Percentiles rank a stretch among this genome's conserved stretches.
phyloP scores from a whole-genome alignment of 1,140 invertebrate genomes.

The Drosophila repletoides region DNA sequence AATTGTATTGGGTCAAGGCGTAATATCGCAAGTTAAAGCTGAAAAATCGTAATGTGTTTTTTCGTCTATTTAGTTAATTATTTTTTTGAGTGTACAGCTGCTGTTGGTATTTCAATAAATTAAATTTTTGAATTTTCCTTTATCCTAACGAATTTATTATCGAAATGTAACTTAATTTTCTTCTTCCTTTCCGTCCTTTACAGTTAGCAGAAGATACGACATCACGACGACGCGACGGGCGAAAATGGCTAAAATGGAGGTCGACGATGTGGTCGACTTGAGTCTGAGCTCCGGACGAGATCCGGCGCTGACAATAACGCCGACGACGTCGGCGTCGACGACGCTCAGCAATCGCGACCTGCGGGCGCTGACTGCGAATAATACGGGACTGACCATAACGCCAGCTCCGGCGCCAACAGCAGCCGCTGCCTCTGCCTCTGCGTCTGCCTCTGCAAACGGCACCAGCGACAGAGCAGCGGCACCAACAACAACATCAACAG shows the following conservation, averaged over 20 bases:
- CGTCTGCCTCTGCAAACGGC: conserved; percentile 16
- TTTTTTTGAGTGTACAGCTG: too few species aligned
- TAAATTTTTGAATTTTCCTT: too few species aligned
- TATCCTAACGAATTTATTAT: too few species aligned
- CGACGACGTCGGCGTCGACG: conserved; percentile 41
- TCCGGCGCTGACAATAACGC: conserved; percentile 78
- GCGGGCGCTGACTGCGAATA: conserved; percentile 71
- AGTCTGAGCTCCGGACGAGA: conserved; percentile 83
- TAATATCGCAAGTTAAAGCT: too few species aligned
- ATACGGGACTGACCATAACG: conserved; percentile 77
- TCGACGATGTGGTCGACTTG: conserved; percentile 86
- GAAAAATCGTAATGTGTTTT: too few species aligned
- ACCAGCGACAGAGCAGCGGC: conserved; percentile 17
- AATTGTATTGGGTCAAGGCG: too few species aligned
- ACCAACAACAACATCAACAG: conserved; percentile 21
- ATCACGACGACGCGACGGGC: conserved; percentile 81
- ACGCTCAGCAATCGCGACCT: conserved; percentile 66
- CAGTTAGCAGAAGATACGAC: conserved; percentile 59
- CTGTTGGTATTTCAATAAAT: too few species aligned
- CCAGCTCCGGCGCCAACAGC: conserved; percentile 53
- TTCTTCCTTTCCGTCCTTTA: conserved; percentile 4
- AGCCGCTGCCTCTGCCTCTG: conserved; percentile 7
- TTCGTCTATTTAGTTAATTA: too few species aligned
- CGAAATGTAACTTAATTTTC: conserved; percentile 1
- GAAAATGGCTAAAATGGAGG: conserved; percentile 85